Evolutionary conservation across 2,888 invertebrate genomes (phyloP), one percentile per base, ranked within the genome.

Genomic region (Chaitophorus viminalis): DNA sequence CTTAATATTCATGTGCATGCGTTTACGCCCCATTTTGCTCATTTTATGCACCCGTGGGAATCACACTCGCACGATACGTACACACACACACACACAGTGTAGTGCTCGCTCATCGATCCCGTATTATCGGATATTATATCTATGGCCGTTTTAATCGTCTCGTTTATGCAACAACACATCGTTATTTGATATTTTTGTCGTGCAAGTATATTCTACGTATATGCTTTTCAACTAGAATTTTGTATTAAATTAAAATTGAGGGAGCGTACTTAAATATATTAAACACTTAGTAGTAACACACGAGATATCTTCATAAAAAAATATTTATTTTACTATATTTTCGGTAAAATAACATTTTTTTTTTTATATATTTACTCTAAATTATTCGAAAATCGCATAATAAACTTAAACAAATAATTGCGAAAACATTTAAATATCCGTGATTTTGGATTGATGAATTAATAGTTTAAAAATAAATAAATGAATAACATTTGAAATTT

Each of bases 11-110:
- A 87, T 72, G 72, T 29, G 78, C 70, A 39, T 25, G 70, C 79
- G 86, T 87, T 87, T 81, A 87, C 84, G 84, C 84, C 84, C 84
- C 84, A 11, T 76, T 84, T 84, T 65, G 82, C 21, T 82, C 72
- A 5, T 82, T 74, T 21, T 29, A 31, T n/a, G 54, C 70, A 36
- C 85, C 78, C 77, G 85, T 86, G 77, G 85, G 78, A 86, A 86
- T 86, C 70, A n/a, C 75, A 60, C 18, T 46, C 6, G 46, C 46
- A 11, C 14, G 46, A 14, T 46, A 46, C 8, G 11, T 46, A n/a
- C 74, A 11, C n/a, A 68, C 68, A 65, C 25, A 65, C 9, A 65
- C 65, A 65, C 65, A n/a, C n/a, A 65, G 33, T n/a, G 2, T 11
- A 14, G 46, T 14, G 11, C 46, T 9, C 25, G 17, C 52, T 17